Evolutionary conservation across 1,140 invertebrate species (phyloP), one percentile per base, ranked within the genome.

Genomic region (Mylabris phalerata): DNA sequence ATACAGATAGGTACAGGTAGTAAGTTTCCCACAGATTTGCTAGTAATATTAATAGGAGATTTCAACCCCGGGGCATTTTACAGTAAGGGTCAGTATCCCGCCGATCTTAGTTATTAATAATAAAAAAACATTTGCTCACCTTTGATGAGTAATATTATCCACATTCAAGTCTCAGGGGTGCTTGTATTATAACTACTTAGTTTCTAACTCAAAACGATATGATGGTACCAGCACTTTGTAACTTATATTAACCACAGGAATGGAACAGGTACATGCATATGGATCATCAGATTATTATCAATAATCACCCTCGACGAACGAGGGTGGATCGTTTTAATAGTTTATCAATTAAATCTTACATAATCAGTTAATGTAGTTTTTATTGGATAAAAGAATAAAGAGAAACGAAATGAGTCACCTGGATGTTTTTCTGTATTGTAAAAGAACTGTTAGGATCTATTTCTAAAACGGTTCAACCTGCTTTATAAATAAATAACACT

Each of bases 181-280:
- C 51, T 54, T 32, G 27, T 40, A 19, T 32, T 4, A 32, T 32
- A 52, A 9, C 50, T 52, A 54, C 51, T 52, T 44, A 52, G 39
- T 27, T 19, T 38, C 47, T 50, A 32, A 32, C 4, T 32, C 32
- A 32, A 7, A 7, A 7, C 4, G 4, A 32, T 32, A 32, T 32
- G 32, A 42, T 45, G 54, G 54, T 56, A 56, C 54, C 54, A 56
- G 54, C 54, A 56, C 45, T 48, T 42, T 56, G 7, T n/a, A 39
- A 24, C 25, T 19, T 10, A 41, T 52, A 43, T 42, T 19, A 47
- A 40, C 52, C 38, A 42, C 52, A 55, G 44, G 41, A 32, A 52
- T 52, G 13, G 25, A 26, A 55, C 26, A 54, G 50, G 50, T 52
- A 32, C 32, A 32, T 32, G 32, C 32, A 32, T 32, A 32, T 32